Evolutionary conservation across 2,888 invertebrate genomes (phyloP), one percentile per base, ranked within the genome.

Genomic region (Eupeodes latifasciatus): DNA sequence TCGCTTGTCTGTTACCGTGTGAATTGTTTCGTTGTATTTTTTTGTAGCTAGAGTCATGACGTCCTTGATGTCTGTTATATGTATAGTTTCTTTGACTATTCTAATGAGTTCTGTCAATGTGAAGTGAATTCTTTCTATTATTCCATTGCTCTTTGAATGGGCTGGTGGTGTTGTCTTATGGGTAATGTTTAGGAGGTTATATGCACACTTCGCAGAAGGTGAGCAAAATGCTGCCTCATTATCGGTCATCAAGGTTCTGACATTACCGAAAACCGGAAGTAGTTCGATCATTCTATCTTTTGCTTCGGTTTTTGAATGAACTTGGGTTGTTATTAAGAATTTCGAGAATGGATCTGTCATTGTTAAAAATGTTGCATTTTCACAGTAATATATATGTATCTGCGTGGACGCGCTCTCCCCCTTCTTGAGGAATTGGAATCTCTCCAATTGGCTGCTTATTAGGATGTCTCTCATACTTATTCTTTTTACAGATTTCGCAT

Each of bases 401-500:
- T 9, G 9, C 5, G 40, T 5, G 40, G 5, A 40, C 9, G 40
- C 19, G 1, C 19, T 19, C 19, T 19, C 19, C 19, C 19, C 19
- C 19, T 19, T 19, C 19, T 19, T 19, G 1, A 19, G 19, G 19
- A 19, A 19, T 9, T 40, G 9, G 34, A 40, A 44, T 55, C 57
- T 72, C 57, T 55, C 72, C 72, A 34, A 57, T 72, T 57, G 72
- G 72, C 55, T 72, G 72, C 36, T 55, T 57, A 72, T 72, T 57
- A 14, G 40, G 44, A 16, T 72, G 55, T 72, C 72, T 72, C 19
- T 72, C 44, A 53, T 72, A 72, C 57, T 72, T 40, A 44, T 55
- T 57, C 55, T 55, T 72, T 72, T 57, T 57, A 40, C 72, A 72
- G 34, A 72, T 72, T 27, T 55, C 57, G 40, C 72, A 72, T 57